These are phyloP conservation scores for Drosophila nannoptera DNA, from an alignment of 1,140 invertebrate genomes.

Conservation along the genomic window DNA sequence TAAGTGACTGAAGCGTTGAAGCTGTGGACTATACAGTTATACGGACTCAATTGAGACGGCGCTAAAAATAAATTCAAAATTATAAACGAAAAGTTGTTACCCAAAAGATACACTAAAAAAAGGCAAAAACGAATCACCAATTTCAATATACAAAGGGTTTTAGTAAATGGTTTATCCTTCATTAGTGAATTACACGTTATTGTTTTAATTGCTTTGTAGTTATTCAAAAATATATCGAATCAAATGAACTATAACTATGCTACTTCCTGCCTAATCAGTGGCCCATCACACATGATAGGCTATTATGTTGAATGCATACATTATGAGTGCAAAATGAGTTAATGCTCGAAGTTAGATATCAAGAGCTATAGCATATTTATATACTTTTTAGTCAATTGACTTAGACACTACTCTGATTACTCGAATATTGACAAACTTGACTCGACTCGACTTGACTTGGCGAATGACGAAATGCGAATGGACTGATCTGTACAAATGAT, in stretches of 20 bases:
- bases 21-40: slow-evolving; percentile 39
- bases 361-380: background rate
- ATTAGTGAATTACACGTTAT: background rate
- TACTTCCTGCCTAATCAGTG: slow-evolving; percentile 23
- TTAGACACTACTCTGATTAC: slow-evolving; percentile 8
- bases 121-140: background rate
- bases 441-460: slow-evolving; percentile 16
- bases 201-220: background rate
- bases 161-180: slow-evolving; percentile 1
- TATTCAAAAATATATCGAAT: background rate
- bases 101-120: background rate
- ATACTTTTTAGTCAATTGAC: too few species aligned
- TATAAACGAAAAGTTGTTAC: slow-evolving; percentile 16
- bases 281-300: too few species aligned
- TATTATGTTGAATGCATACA: background rate
- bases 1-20: slow-evolving; percentile 30
- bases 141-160: slow-evolving; percentile 8
- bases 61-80: slow-evolving; percentile 63
- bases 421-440: too few species aligned
- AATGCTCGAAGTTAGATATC: slow-evolving; percentile 23
- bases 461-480: slow-evolving; percentile 44
- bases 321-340: slow-evolving; percentile 27
- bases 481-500: slow-evolving; percentile 35
- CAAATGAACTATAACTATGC: background rate
- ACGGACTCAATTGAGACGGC: slow-evolving; percentile 63